A percentile compares a stretch with the other conserved stretches of the same genome.
These are phyloP conservation scores for Orbicella faveolata DNA, from an alignment of 64 coral and sea anemone genomes.

Conservation along the genomic window DNA sequence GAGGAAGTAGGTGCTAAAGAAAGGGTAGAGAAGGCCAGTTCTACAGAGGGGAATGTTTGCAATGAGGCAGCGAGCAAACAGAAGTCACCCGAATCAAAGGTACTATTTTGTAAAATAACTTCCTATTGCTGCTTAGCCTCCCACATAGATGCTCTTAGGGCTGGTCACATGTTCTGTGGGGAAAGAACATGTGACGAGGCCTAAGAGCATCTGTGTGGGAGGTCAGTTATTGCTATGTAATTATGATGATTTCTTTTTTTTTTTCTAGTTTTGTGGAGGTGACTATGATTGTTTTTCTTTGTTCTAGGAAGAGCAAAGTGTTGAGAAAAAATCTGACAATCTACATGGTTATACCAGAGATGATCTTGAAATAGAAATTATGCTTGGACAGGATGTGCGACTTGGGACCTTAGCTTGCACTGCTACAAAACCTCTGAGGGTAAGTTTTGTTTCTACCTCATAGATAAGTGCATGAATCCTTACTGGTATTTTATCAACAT, in stretches of 20 bases:
- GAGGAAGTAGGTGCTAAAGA: neutral
- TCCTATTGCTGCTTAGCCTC: neutral
- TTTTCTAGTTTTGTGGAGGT: no score
- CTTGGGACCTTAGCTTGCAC: slow-evolving; percentile 29
- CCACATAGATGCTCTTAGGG: no score
- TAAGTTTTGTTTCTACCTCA: neutral
- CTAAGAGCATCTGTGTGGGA: no score
- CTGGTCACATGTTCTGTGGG: no score
- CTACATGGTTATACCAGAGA: slow-evolving; percentile 17
- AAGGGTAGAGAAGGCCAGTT: neutral
- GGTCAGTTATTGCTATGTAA: no score
- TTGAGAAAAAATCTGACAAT: neutral
- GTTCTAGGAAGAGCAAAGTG: neutral
- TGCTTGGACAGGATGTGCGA: slow-evolving; percentile 12
- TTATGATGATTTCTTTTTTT: no score
- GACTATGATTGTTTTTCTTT: neutral
- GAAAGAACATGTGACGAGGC: no score
- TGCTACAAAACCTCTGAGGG: slow-evolving; percentile 10
- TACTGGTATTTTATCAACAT: no score
- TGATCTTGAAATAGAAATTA: slow-evolving; percentile 37
- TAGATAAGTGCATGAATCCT: no score
- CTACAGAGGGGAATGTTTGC: no score
- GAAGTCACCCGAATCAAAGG: neutral
- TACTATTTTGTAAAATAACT: neutral
- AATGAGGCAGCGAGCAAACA: neutral